phyloP scores from a whole-genome alignment of 1,140 invertebrate species.

The Drosophila willistoni region DNA sequence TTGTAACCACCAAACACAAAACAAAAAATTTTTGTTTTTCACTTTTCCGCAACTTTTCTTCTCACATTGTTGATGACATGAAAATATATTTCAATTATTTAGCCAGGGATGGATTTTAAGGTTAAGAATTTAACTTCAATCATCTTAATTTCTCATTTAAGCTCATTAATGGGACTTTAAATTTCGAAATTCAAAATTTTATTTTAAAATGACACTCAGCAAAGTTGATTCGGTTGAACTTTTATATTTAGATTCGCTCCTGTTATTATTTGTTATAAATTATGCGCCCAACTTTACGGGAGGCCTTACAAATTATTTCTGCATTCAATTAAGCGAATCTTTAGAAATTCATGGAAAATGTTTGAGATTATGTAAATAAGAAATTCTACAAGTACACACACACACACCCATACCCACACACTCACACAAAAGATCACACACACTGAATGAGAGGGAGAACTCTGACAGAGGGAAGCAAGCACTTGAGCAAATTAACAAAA shows the following conservation, averaged over 20 bases:
- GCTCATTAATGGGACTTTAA: no score
- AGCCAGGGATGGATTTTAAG: background rate
- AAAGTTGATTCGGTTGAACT: no score
- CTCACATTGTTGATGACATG: background rate
- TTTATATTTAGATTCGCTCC: background rate
- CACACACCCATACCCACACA: slow-evolving; percentile 8
- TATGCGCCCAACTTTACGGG: slow-evolving; percentile 37
- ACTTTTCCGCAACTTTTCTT: slow-evolving; percentile 7
- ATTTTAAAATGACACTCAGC: no score
- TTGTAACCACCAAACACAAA: background rate
- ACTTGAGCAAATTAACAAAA: slow-evolving; percentile 74
- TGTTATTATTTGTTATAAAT: slow-evolving; percentile 25
- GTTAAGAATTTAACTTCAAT: slow-evolving; percentile 15
- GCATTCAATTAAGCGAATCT: slow-evolving; percentile 56
- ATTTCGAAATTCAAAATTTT: no score
- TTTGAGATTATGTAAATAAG: slow-evolving; percentile 66
- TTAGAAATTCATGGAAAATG: slow-evolving; percentile 52
- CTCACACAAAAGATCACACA: slow-evolving; percentile 10
- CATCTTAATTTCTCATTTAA: background rate
- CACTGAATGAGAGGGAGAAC: background rate
- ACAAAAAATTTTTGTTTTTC: background rate
- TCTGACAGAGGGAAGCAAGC: slow-evolving; percentile 32
- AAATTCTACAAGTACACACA: slow-evolving; percentile 39
- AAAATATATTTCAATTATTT: background rate
- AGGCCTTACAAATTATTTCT: slow-evolving; percentile 56